Percentiles rank a stretch among this genome's conserved stretches.
These are phyloP conservation scores for Zaprionus lachaisei DNA, from an alignment of 1,140 invertebrate genomes.

Conservation along the genomic window DNA sequence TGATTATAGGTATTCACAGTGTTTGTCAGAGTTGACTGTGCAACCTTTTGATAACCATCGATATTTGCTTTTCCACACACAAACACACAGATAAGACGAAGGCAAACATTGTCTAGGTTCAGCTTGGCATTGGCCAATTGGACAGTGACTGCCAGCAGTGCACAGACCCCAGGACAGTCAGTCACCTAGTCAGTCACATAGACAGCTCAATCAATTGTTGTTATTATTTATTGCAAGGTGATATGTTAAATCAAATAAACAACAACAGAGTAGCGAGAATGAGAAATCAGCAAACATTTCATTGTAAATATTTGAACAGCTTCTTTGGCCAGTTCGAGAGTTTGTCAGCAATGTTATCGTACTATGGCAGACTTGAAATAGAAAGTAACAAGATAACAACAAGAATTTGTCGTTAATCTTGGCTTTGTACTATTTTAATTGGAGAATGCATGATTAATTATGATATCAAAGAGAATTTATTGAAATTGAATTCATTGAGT, in stretches of 20 bases:
- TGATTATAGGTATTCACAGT: slow-evolving; percentile 8
- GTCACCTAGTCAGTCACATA: background rate
- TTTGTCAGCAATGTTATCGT: background rate
- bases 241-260: slow-evolving; percentile 5
- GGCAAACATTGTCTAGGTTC: slow-evolving; percentile 36
- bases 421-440: slow-evolving; percentile 1
- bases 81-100: slow-evolving; percentile 14
- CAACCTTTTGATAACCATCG: slow-evolving; percentile 35
- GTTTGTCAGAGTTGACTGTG: slow-evolving; percentile 15
- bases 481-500: background rate
- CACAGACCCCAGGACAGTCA: background rate
- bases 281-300: slow-evolving; percentile 27
- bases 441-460: background rate
- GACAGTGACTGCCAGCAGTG: slow-evolving; percentile 24
- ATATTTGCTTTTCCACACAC: slow-evolving; percentile 14
- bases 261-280: background rate
- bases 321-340: slow-evolving; percentile 1
- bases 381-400: background rate
- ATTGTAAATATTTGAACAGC: slow-evolving; percentile 43
- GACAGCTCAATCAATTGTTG: slow-evolving; percentile 38
- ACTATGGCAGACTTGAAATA: background rate
- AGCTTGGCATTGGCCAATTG: slow-evolving; percentile 35
- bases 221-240: slow-evolving; percentile 26
- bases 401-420: background rate
- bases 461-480: background rate